phyloP scores from a whole-genome alignment of 2,797 vertebrate species.

The Onychomys torridus region DNA sequence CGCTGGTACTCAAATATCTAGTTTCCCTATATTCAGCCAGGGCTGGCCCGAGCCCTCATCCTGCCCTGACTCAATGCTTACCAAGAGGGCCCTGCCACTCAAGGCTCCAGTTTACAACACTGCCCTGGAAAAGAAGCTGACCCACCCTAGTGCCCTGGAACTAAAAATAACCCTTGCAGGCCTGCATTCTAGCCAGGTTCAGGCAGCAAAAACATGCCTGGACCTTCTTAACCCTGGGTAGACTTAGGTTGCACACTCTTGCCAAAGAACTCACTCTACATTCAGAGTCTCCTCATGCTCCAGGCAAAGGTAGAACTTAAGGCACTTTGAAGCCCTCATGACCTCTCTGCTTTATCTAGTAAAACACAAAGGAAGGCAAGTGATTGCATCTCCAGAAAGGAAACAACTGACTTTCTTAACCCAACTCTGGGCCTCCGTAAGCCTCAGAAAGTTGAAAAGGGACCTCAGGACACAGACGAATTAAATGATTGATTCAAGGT shows the following conservation, averaged over 20 bases:
- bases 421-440: slow-evolving; percentile 9
- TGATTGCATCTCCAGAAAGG: slow-evolving; percentile 29
- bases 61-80: neutral
- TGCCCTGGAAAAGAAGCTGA: slow-evolving; percentile 62
- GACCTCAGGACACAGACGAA: slow-evolving; percentile 51
- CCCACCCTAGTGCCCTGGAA: slow-evolving; percentile 59
- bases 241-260: slow-evolving; percentile 38
- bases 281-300: slow-evolving; percentile 7
- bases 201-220: neutral
- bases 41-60: neutral
- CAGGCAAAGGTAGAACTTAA: neutral
- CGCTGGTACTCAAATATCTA: slow-evolving; percentile 28
- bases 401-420: slow-evolving; percentile 56
- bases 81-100: slow-evolving; percentile 64
- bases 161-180: slow-evolving; percentile 60
- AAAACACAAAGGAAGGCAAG: slow-evolving; percentile 19
- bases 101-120: slow-evolving; percentile 51
- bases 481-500: slow-evolving; percentile 71
- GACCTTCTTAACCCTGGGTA: neutral
- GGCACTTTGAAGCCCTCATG: slow-evolving; percentile 30
- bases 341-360: slow-evolving; percentile 40
- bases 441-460: slow-evolving; percentile 60
- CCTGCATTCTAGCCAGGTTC: slow-evolving; percentile 19
- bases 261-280: slow-evolving; percentile 6
- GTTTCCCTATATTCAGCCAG: neutral